phyloP scores from a whole-genome alignment of 2,888 invertebrate species.

The Microctonus brassicae region DNA sequence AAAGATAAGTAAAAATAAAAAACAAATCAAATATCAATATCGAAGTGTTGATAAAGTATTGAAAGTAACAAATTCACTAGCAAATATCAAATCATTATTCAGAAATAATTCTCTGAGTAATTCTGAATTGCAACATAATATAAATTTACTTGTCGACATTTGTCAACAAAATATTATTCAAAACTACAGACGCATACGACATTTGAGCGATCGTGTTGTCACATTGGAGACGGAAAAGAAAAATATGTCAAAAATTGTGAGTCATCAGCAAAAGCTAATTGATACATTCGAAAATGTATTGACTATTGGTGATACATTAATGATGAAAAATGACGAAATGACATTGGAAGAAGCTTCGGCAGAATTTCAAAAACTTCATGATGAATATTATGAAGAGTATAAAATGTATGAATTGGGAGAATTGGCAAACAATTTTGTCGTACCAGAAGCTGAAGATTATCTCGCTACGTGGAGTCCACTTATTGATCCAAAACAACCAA shows the following conservation, averaged over 20 bases:
- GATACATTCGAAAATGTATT: slow-evolving; percentile 80
- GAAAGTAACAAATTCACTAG: slow-evolving; percentile 83
- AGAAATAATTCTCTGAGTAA: slow-evolving; percentile 78
- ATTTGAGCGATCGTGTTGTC: slow-evolving; percentile 84
- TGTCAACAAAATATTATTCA: slow-evolving; percentile 96
- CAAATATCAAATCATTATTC: slow-evolving; percentile 53
- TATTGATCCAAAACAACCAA: slow-evolving; percentile 75
- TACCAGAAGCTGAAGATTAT: slow-evolving; percentile 84
- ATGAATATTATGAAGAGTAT: slow-evolving; percentile 82
- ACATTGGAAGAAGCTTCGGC: slow-evolving; percentile 74
- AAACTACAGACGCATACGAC: slow-evolving; percentile 82
- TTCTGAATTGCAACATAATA: slow-evolving; percentile 93
- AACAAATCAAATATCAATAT: slow-evolving; percentile 84
- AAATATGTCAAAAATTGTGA: slow-evolving; percentile 77
- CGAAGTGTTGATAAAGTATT: slow-evolving; percentile 89
- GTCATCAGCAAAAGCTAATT: slow-evolving; percentile 81
- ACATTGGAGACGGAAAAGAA: slow-evolving; percentile 85
- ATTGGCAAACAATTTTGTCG: slow-evolving; percentile 86
- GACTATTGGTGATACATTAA: slow-evolving; percentile 76
- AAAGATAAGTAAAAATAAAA: slow-evolving; percentile 68
- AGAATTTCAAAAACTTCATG: slow-evolving; percentile 74
- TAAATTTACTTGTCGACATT: slow-evolving; percentile 90
- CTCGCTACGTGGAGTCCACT: slow-evolving; percentile 87
- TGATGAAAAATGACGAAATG: slow-evolving; percentile 71
- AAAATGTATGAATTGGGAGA: slow-evolving; percentile 86